These are phyloP conservation scores for Nephotettix cincticeps DNA, from an alignment of 1,140 invertebrate genomes.

Conservation along the genomic window DNA sequence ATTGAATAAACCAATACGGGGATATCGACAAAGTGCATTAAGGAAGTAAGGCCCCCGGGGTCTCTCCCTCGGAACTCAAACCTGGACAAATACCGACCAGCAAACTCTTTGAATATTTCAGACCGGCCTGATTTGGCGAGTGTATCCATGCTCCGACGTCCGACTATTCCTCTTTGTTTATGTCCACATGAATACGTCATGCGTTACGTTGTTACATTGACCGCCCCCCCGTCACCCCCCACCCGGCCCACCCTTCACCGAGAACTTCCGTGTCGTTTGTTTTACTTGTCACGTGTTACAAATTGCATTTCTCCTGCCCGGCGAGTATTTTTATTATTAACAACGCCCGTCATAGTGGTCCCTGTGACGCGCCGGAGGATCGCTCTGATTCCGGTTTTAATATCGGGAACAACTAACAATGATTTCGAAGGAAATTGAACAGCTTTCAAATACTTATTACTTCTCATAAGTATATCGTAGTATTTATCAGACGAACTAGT, in stretches of 20 bases:
- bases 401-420: too few species aligned
- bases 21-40: slow-evolving; percentile 13
- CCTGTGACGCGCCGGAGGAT: too few species aligned
- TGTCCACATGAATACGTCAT: slow-evolving; percentile 8
- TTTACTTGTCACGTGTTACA: not conserved
- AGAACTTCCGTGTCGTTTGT: not conserved
- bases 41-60: not conserved
- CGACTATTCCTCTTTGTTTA: not conserved
- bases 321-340: slow-evolving; percentile 8
- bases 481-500: too few species aligned
- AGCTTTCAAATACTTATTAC: too few species aligned
- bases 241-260: not conserved
- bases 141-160: not conserved
- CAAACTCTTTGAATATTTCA: slow-evolving; percentile 5
- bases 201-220: not conserved
- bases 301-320: not conserved
- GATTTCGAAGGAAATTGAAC: too few species aligned
- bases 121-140: not conserved
- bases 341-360: not conserved
- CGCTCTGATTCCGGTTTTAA: too few species aligned
- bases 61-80: not conserved
- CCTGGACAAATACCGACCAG: slow-evolving; percentile 15
- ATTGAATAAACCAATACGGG: slow-evolving; percentile 10
- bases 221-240: not conserved
- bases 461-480: too few species aligned